These are phyloP conservation scores for Thripadectes ignobilis DNA, from an alignment of 2,797 vertebrate species.

Conservation along the genomic window DNA sequence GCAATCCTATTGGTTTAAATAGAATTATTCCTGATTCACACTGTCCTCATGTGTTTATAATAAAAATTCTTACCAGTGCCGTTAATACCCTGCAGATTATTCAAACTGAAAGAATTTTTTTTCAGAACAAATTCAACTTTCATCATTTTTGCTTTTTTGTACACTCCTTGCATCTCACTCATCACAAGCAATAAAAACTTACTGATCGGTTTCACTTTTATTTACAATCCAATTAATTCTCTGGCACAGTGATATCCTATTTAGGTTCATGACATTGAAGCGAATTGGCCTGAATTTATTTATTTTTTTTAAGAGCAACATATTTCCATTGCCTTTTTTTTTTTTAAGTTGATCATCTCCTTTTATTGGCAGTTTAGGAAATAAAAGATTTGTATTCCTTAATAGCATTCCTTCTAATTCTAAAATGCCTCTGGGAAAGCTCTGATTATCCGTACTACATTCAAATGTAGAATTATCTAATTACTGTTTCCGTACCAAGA, in stretches of 20 bases:
- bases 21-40: conserved; percentile 42
- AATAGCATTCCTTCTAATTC: conserved; percentile 45
- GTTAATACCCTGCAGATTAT: conserved; percentile 41
- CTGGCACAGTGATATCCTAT: not conserved
- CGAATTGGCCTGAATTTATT: not conserved
- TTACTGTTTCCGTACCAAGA: conserved; percentile 30
- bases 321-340: not conserved
- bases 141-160: conserved; percentile 32
- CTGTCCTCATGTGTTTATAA: conserved; percentile 48
- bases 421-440: conserved; percentile 41
- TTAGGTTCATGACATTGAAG: conserved; percentile 16
- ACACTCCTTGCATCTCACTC: conserved; percentile 33
- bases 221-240: conserved; percentile 57
- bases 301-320: not conserved
- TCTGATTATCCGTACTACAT: conserved; percentile 53
- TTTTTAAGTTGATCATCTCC: not conserved
- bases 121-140: conserved; percentile 22
- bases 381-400: conserved; percentile 57
- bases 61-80: conserved; percentile 42
- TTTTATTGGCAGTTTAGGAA: conserved; percentile 53
- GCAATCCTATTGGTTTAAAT: conserved; percentile 14
- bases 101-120: conserved; percentile 46
- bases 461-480: conserved; percentile 57
- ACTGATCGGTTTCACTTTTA: conserved; percentile 52
- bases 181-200: conserved; percentile 47